phyloP scores from a whole-genome alignment of 2,113 vertebrate species.

The Uropsilus gracilis region DNA sequence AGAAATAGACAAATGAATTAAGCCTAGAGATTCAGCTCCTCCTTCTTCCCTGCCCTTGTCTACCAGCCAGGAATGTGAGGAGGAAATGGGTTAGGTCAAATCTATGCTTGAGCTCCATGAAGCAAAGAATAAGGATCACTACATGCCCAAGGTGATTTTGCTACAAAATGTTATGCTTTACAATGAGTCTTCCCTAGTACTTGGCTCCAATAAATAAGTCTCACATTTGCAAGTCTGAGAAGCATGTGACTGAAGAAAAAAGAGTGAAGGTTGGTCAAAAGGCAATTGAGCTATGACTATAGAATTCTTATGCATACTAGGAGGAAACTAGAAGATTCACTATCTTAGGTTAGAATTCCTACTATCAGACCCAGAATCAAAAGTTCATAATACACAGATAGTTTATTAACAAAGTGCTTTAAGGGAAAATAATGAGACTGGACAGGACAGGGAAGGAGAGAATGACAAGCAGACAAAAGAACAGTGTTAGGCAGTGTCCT shows the following conservation, averaged over 20 bases:
- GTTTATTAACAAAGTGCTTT: background rate
- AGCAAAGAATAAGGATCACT: background rate
- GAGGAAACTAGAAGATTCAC: background rate
- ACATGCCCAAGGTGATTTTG: slow-evolving; percentile 24
- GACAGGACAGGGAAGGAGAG: background rate
- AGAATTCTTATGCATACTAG: background rate
- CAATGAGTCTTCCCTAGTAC: background rate
- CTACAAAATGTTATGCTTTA: slow-evolving; percentile 34
- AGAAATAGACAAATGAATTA: slow-evolving; percentile 59
- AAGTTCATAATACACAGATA: background rate
- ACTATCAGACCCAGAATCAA: background rate
- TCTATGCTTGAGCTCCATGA: background rate
- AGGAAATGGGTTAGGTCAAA: slow-evolving; percentile 65
- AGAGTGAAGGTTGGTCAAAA: background rate
- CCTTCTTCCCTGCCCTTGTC: slow-evolving; percentile 18
- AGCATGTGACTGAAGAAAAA: slow-evolving; percentile 42
- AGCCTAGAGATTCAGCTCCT: slow-evolving; percentile 56
- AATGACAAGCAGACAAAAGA: background rate
- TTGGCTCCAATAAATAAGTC: slow-evolving; percentile 31
- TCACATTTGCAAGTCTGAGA: slow-evolving; percentile 5
- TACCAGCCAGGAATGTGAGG: slow-evolving; percentile 29
- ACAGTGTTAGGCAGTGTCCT: background rate
- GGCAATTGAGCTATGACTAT: background rate
- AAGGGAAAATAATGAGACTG: background rate
- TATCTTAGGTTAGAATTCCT: background rate